phyloP scores from a whole-genome alignment of 2,888 invertebrate genomes.

The Clunio marinus region DNA sequence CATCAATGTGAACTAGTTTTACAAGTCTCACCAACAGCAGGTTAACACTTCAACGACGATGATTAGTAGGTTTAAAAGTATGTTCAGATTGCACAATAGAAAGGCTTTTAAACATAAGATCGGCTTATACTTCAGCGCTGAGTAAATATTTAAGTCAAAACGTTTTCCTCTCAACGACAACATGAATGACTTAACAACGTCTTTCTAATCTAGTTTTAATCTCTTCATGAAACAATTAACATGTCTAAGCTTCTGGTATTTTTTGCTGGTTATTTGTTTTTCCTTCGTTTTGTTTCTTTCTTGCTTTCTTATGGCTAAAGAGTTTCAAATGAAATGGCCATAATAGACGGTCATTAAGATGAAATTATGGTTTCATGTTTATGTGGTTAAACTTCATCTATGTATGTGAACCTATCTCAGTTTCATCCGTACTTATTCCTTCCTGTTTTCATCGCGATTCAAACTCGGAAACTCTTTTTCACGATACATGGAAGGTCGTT shows the following conservation, averaged over 20 bases:
- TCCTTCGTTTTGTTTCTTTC: background rate
- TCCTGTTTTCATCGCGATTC: too few species aligned
- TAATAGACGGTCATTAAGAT: background rate
- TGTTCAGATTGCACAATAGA: too few species aligned
- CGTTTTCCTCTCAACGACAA: background rate
- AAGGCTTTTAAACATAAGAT: too few species aligned
- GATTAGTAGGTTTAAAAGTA: too few species aligned
- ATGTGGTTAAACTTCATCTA: too few species aligned
- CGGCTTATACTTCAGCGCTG: too few species aligned
- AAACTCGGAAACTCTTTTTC: too few species aligned
- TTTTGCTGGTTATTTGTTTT: background rate
- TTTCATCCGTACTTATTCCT: too few species aligned
- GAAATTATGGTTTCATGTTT: background rate
- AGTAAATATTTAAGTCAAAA: too few species aligned
- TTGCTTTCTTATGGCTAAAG: background rate
- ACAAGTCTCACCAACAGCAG: background rate
- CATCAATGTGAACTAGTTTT: slow-evolving; percentile 13
- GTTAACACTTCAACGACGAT: too few species aligned
- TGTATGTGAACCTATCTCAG: too few species aligned
- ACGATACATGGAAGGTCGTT: too few species aligned
- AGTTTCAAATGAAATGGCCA: background rate
- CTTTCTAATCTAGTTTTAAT: slow-evolving; percentile 16
- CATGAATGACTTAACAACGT: background rate
- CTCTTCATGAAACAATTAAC: background rate
- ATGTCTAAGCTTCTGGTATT: slow-evolving; percentile 6